Conservation (phyloP, 2,113 vertebrate genomes). For the Oryzias javanicus region DNA sequence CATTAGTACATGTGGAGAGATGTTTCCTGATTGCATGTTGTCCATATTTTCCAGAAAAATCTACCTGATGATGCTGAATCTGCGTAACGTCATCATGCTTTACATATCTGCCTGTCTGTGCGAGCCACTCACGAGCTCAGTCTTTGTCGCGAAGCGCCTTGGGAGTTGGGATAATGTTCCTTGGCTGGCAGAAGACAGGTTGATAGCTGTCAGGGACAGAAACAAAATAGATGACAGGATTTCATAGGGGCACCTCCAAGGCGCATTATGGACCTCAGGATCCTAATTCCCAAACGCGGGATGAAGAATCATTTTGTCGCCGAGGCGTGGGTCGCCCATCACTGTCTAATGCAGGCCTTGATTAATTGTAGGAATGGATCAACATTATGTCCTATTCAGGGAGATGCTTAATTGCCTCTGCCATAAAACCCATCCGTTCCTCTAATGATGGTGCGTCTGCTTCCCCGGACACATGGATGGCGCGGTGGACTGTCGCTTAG, state of each 20-base stretch:
- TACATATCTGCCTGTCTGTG: slow-evolving; percentile 92
- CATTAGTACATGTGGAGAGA: background rate
- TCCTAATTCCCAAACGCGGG: slow-evolving; percentile 86
- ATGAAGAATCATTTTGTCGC: slow-evolving; percentile 99
- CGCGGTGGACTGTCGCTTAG: slow-evolving; percentile 46
- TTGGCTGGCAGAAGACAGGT: slow-evolving; percentile 96
- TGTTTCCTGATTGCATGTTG: background rate
- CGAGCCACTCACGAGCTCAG: slow-evolving; percentile 91
- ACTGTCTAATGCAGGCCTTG: slow-evolving; percentile 98
- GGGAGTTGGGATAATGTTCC: slow-evolving; percentile 98
- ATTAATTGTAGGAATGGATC: slow-evolving; percentile 98
- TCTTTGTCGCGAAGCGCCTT: slow-evolving; percentile 87
- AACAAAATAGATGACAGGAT: slow-evolving; percentile 97
- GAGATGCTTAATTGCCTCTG: slow-evolving; percentile 92
- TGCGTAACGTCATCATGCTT: slow-evolving; percentile 90
- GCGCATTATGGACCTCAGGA: slow-evolving; percentile 95
- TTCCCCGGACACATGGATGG: slow-evolving; percentile 81
- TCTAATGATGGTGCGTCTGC: slow-evolving; percentile 94
- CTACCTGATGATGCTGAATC: slow-evolving; percentile 76
- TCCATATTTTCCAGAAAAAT: background rate
- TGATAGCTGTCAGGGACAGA: slow-evolving; percentile 94
- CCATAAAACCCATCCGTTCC: slow-evolving; percentile 86
- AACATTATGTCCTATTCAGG: slow-evolving; percentile 95
- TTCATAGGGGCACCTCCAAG: slow-evolving; percentile 94
- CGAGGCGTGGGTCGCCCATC: slow-evolving; percentile 95